Evolutionary conservation across 2,888 invertebrate genomes (phyloP).

Genomic region (Drosophila incognita): DNA sequence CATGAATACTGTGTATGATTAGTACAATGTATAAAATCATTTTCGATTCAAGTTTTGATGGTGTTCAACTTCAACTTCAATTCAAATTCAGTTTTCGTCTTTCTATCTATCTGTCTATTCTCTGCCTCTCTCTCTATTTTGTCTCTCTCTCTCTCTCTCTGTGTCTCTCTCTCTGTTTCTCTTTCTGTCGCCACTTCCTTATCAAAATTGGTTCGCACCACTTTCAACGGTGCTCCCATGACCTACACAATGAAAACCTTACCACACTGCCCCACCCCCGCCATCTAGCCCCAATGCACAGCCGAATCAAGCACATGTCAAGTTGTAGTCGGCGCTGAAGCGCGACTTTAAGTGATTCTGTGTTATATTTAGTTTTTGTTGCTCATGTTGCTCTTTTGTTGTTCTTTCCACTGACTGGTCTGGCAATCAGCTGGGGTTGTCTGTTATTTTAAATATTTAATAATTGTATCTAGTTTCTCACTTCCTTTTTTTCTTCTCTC

Average conservation of each 20-base stretch:
- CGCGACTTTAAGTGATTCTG: conserved; percentile 68
- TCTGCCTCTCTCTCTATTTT: not conserved
- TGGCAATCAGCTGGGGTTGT: conserved; percentile 27
- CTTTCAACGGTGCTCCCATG: conserved; percentile 46
- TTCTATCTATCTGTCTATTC: not conserved
- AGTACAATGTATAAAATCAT: not conserved
- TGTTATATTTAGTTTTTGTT: conserved; percentile 18
- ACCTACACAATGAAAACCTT: conserved; percentile 33
- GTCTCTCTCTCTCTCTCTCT: not conserved
- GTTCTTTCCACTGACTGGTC: conserved; percentile 25
- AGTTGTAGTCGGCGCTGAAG: conserved; percentile 56
- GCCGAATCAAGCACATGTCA: conserved; percentile 6
- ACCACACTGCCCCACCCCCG: not conserved
- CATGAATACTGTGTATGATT: not conserved
- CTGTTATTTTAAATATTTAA: conserved; percentile 79
- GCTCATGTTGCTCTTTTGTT: conserved; percentile 29
- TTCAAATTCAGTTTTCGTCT: not conserved
- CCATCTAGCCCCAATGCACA: not conserved
- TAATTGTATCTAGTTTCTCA: conserved; percentile 77
- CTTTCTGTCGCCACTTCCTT: conserved; percentile 26
- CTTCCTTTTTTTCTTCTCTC: conserved; percentile 42
- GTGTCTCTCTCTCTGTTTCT: not conserved
- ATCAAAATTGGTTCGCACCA: conserved; percentile 53
- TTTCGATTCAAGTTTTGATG: not conserved
- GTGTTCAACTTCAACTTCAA: not conserved